A percentile compares a stretch with the other conserved stretches of the same genome.
Conservation (phyloP, 2,888 invertebrate species). For the Tinea pellionella region DNA sequence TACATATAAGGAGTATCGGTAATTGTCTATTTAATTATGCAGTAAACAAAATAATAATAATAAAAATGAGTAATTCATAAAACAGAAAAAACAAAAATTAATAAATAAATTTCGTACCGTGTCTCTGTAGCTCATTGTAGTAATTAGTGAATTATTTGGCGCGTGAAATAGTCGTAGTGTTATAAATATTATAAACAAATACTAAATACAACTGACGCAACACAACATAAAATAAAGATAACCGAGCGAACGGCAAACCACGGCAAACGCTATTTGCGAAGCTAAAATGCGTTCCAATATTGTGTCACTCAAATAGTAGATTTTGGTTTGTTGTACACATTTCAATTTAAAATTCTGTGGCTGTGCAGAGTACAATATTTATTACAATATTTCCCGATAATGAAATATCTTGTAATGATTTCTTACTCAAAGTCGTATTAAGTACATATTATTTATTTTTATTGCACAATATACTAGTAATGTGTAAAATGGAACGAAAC, state of each 20-base stretch:
- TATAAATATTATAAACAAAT: not conserved
- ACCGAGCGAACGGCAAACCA: not conserved
- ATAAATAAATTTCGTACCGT: slow-evolving; percentile 11
- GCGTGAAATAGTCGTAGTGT: not conserved
- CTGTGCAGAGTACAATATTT: too few relatives aligned
- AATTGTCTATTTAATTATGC: not conserved
- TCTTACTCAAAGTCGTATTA: too few relatives aligned
- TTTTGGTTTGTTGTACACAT: too few relatives aligned
- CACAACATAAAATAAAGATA: not conserved
- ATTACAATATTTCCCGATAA: too few relatives aligned
- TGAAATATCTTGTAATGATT: too few relatives aligned
- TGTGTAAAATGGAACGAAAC: too few relatives aligned
- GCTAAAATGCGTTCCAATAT: too few relatives aligned
- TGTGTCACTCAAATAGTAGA: too few relatives aligned
- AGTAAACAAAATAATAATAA: slow-evolving; percentile 9
- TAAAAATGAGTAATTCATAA: not conserved
- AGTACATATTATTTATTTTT: too few relatives aligned
- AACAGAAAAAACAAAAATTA: not conserved
- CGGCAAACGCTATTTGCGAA: too few relatives aligned
- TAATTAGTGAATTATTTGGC: not conserved
- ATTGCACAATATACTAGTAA: too few relatives aligned
- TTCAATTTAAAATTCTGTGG: too few relatives aligned
- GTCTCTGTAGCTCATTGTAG: slow-evolving; percentile 12
- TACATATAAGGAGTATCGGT: not conserved
- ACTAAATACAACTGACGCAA: not conserved